Conservation (phyloP, 1,140 invertebrate genomes). For the Trichomalopsis sarcophagae region DNA sequence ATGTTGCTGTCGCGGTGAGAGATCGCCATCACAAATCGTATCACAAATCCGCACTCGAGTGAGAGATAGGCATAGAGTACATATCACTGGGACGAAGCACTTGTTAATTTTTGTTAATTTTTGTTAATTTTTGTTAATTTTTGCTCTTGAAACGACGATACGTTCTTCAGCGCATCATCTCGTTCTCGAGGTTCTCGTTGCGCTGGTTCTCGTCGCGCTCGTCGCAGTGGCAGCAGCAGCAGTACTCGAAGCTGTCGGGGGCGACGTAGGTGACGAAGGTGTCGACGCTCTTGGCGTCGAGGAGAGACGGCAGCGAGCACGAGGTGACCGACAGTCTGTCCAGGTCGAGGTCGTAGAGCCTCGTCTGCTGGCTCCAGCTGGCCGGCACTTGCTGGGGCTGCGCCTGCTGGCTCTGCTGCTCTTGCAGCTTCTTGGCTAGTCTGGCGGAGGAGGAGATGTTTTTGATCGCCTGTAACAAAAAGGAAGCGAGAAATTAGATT, state of each 20-base stretch:
- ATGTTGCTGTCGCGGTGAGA: not conserved
- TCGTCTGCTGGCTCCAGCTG: not conserved
- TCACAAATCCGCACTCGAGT: not conserved
- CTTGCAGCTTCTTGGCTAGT: slow-evolving; percentile 58
- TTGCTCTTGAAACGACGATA: too few relatives aligned
- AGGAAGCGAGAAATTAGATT: not conserved
- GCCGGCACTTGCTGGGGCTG: not conserved
- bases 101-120: too few relatives aligned
- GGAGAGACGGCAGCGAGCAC: slow-evolving; percentile 66
- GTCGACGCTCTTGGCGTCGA: slow-evolving; percentile 68
- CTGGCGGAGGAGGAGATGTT: slow-evolving; percentile 63
- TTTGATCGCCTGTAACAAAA: slow-evolving; percentile 64
- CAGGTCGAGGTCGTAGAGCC: slow-evolving; percentile 54
- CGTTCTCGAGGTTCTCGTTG: slow-evolving; percentile 72
- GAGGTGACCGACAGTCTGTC: slow-evolving; percentile 63
- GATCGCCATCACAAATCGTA: not conserved
- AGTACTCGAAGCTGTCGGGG: slow-evolving; percentile 60
- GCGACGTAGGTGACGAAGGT: slow-evolving; percentile 69
- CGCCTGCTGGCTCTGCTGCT: slow-evolving; percentile 40
- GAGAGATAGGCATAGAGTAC: not conserved
- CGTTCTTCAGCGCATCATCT: slow-evolving; percentile 62
- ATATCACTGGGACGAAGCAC: not conserved
- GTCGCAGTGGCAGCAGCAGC: slow-evolving; percentile 66
- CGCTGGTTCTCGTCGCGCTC: slow-evolving; percentile 71
- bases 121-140: too few relatives aligned